Evolutionary conservation across 2,888 invertebrate genomes (phyloP).

Genomic region (Cryptocheilus praepositus): DNA sequence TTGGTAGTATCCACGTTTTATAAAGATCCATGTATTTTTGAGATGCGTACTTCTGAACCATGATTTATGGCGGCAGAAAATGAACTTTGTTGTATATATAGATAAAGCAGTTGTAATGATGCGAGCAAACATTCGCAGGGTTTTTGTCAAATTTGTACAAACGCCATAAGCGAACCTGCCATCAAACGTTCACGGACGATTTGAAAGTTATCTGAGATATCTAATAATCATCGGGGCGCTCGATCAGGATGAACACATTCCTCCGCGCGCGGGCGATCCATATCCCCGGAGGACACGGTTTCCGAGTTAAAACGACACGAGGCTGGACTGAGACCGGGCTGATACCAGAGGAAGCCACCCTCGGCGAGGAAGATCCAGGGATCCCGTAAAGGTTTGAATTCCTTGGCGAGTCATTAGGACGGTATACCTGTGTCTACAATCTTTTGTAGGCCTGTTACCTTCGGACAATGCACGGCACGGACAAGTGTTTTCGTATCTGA

Average conservation of each 20-base stretch:
- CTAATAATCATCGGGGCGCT: too few relatives aligned
- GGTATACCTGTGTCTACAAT: conserved; percentile 68
- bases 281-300: too few relatives aligned
- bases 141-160: too few relatives aligned
- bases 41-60: too few relatives aligned
- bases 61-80: too few relatives aligned
- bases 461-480: conserved; percentile 62
- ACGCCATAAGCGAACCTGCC: conserved; percentile 1
- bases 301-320: conserved; percentile 7
- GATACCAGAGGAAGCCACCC: not conserved
- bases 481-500: conserved; percentile 72
- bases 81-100: too few relatives aligned
- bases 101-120: too few relatives aligned
- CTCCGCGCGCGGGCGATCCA: too few relatives aligned
- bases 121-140: too few relatives aligned
- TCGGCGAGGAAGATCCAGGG: conserved; percentile 21
- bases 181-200: conserved; percentile 14
- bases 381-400: conserved; percentile 50
- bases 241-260: too few relatives aligned
- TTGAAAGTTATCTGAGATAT: conserved; percentile 28
- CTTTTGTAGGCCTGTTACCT: conserved; percentile 62
- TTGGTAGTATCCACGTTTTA: too few relatives aligned
- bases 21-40: too few relatives aligned
- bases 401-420: conserved; percentile 65
- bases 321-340: conserved; percentile 29